Conservation (phyloP, 2,113 vertebrate genomes). For the Patagioenas fasciata region DNA sequence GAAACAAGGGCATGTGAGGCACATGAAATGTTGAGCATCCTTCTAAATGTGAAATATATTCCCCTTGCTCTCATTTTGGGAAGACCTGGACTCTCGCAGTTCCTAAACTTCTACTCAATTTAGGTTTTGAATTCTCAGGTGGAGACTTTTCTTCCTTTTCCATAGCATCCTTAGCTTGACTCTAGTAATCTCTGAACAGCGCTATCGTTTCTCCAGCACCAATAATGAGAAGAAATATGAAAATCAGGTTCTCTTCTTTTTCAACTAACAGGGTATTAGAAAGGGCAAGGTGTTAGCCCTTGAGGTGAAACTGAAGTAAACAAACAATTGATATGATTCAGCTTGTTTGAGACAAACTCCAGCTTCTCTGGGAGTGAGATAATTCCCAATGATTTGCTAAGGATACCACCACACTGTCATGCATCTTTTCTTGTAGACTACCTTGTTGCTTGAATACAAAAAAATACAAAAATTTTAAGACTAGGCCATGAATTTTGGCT, state of each 20-base stretch:
- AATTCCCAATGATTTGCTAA: background rate
- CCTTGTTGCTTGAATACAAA: background rate
- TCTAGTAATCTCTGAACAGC: background rate
- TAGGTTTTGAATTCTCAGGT: background rate
- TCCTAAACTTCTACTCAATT: background rate
- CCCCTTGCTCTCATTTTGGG: background rate
- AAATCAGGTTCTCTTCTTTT: background rate
- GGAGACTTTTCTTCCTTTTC: background rate
- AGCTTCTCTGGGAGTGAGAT: background rate
- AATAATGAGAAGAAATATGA: background rate
- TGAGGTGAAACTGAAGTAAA: background rate
- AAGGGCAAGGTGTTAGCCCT: background rate
- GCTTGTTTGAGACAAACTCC: background rate
- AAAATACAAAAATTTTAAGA: background rate
- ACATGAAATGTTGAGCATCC: background rate
- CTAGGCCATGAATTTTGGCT: background rate
- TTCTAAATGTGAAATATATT: background rate
- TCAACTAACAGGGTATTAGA: background rate
- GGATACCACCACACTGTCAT: background rate
- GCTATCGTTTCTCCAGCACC: background rate
- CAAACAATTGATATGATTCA: background rate
- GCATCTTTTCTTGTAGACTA: background rate
- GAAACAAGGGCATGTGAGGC: rapidly evolving
- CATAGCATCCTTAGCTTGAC: background rate
- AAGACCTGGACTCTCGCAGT: background rate